A percentile compares a stretch with the other conserved stretches of the same genome.
These are phyloP conservation scores for Aspiorhynchus laticeps DNA, from an alignment of 2,113 vertebrate species.

Conservation along the genomic window DNA sequence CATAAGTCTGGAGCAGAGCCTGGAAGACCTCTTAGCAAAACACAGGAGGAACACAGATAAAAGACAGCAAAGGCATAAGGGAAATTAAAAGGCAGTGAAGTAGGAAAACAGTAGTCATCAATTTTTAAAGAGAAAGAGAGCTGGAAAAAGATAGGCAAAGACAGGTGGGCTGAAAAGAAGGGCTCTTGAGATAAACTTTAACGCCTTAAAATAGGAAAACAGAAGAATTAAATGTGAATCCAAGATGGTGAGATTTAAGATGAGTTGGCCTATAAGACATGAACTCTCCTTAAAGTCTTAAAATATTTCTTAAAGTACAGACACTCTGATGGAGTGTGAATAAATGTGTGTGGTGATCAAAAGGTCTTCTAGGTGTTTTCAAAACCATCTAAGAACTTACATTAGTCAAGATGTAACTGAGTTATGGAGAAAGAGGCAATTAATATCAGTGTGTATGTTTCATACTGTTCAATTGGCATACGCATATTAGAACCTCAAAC, in stretches of 20 bases:
- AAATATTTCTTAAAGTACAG: not conserved
- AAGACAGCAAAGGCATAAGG: not conserved
- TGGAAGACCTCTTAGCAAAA: constrained; percentile 29
- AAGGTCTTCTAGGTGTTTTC: not conserved
- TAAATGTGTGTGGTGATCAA: not conserved
- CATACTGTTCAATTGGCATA: not conserved
- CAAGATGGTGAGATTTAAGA: not conserved
- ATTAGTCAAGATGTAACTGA: not conserved
- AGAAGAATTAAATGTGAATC: not conserved
- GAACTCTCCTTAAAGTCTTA: not conserved
- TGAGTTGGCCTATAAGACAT: not conserved
- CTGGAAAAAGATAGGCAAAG: not conserved
- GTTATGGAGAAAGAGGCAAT: not conserved
- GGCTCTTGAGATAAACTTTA: not conserved
- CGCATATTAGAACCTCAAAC: not conserved
- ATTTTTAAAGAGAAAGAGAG: constrained; percentile 6
- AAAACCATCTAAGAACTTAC: not conserved
- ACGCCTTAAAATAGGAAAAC: constrained; percentile 9
- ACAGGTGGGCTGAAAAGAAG: not conserved
- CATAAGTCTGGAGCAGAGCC: constrained; percentile 35
- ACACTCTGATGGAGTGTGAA: not conserved
- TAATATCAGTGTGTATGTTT: not conserved
- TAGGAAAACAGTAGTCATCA: not conserved
- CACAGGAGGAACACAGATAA: constrained; percentile 11
- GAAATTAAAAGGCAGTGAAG: not conserved